A percentile compares a stretch with the other conserved stretches of the same genome.
These are phyloP conservation scores for Melanargia galathea DNA, from an alignment of 2,888 invertebrate genomes.

Conservation along the genomic window DNA sequence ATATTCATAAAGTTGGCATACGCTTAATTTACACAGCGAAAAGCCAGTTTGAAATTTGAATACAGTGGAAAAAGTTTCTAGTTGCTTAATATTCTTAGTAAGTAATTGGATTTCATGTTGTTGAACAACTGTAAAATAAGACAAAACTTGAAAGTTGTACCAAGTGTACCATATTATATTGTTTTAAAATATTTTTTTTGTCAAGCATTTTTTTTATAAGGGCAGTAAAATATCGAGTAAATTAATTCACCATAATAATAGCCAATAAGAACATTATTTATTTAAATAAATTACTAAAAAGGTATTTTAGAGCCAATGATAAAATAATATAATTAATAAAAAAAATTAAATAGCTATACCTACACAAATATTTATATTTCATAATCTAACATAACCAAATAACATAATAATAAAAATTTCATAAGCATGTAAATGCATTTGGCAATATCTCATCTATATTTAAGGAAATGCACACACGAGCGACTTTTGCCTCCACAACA, in stretches of 20 bases:
- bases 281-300: too few relatives aligned
- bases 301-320: too few relatives aligned
- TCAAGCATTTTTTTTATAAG: too few relatives aligned
- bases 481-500: background rate
- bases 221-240: too few relatives aligned
- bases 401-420: too few relatives aligned
- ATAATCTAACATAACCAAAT: background rate
- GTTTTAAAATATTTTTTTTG: too few relatives aligned
- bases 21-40: background rate
- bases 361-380: background rate
- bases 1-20: background rate
- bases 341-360: background rate
- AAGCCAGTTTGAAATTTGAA: background rate
- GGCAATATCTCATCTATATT: background rate
- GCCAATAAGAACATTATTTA: too few relatives aligned
- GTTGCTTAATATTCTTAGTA: background rate
- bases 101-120: background rate
- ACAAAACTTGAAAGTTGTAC: background rate
- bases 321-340: background rate
- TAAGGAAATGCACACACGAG: background rate
- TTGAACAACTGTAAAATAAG: background rate
- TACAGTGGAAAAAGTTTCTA: background rate
- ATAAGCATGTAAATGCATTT: conserved; percentile 4
- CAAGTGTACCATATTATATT: too few relatives aligned
- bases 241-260: too few relatives aligned